A percentile compares a stretch with the other conserved stretches of the same genome.
Evolutionary conservation across 2,797 vertebrate genomes (phyloP).

Genomic region (Toxotes lorentzi): DNA sequence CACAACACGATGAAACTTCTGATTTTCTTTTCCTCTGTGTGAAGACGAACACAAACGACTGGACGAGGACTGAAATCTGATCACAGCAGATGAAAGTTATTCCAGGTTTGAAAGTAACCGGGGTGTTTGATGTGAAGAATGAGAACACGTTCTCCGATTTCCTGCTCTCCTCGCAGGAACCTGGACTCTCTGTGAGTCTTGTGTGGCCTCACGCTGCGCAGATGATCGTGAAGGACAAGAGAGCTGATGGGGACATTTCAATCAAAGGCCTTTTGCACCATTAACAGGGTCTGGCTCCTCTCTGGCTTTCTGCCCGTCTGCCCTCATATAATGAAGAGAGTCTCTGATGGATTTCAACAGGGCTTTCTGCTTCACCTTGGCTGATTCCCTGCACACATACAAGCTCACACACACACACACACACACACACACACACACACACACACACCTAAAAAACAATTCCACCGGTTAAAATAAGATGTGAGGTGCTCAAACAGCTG

Average conservation of each 20-base stretch:
- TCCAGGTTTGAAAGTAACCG: not conserved
- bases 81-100: not conserved
- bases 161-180: constrained; percentile 3
- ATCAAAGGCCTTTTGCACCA: constrained; percentile 29
- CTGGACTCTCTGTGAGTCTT: not conserved
- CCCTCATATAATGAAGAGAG: constrained; percentile 39
- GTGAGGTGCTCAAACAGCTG: not conserved
- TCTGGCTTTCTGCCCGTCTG: constrained; percentile 23
- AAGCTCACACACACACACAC: no score
- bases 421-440: not conserved
- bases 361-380: constrained; percentile 35
- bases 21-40: not conserved
- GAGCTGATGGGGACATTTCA: constrained; percentile 42
- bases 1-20: no score
- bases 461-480: constrained; percentile 1
- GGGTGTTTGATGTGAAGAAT: not conserved
- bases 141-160: not conserved
- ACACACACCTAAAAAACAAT: not conserved
- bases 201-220: constrained; percentile 11
- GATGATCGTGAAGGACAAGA: constrained; percentile 36
- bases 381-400: constrained; percentile 9
- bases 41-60: not conserved
- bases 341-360: constrained; percentile 44
- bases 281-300: constrained; percentile 12
- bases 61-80: not conserved